Percentiles rank a stretch among this genome's conserved stretches.
Evolutionary conservation across 2,113 vertebrate species (phyloP).

Genomic region (Myotis brandtii): DNA sequence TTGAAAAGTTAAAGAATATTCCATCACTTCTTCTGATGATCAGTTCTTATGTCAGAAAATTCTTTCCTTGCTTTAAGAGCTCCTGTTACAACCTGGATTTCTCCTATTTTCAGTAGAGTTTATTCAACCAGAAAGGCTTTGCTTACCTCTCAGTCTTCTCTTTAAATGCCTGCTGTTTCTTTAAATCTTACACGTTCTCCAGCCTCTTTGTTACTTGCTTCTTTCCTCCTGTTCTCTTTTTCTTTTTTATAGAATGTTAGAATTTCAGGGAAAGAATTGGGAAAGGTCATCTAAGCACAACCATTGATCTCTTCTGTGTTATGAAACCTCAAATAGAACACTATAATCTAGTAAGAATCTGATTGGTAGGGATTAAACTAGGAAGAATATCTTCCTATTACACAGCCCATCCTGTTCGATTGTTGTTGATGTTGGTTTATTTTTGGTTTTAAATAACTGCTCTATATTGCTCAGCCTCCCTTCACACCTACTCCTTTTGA

Average conservation of each 20-base stretch:
- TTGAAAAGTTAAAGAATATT: background rate
- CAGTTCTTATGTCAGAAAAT: constrained; percentile 28
- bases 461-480: background rate
- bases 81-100: background rate
- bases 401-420: background rate
- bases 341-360: constrained; percentile 26
- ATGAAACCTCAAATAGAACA: background rate
- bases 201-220: background rate
- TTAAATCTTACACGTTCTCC: background rate
- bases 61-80: background rate
- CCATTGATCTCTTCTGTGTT: background rate
- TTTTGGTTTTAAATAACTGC: constrained; percentile 23
- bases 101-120: background rate
- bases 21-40: background rate
- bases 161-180: background rate
- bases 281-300: constrained; percentile 14
- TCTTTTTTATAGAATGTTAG: background rate
- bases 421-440: constrained; percentile 6
- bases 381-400: constrained; percentile 10
- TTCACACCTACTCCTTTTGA: background rate
- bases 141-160: background rate
- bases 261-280: background rate
- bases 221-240: background rate
- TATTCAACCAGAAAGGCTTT: background rate
- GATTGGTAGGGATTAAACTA: constrained; percentile 40